These are phyloP conservation scores for Tetanocera ferruginea DNA, from an alignment of 2,888 invertebrate genomes.

Conservation along the genomic window DNA sequence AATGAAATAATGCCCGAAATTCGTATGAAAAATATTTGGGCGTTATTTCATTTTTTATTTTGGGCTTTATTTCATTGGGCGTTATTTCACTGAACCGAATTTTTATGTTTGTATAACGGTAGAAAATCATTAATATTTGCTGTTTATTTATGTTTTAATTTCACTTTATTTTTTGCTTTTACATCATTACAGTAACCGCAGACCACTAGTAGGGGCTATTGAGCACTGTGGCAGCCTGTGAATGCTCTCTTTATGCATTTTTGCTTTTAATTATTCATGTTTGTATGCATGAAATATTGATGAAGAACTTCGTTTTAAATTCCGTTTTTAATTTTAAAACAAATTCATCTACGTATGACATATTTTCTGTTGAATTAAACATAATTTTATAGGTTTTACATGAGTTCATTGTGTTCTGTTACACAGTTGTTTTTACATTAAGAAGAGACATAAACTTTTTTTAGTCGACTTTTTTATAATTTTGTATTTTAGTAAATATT, in stretches of 20 bases:
- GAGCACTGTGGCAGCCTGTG: neutral
- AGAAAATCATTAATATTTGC: neutral
- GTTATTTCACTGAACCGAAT: too few species aligned
- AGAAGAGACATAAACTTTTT: too few species aligned
- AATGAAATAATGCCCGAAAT: too few species aligned
- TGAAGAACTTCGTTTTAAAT: constrained; percentile 24
- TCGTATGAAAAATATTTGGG: too few species aligned
- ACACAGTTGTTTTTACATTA: too few species aligned
- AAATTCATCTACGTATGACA: neutral
- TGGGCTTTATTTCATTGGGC: too few species aligned
- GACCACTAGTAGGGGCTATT: neutral
- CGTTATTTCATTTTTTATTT: too few species aligned
- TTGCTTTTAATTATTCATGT: constrained; percentile 9
- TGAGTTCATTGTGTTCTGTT: too few species aligned
- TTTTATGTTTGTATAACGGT: too few species aligned
- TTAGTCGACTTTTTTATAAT: too few species aligned
- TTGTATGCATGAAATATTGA: constrained; percentile 33
- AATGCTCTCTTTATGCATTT: neutral
- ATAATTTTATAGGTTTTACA: neutral
- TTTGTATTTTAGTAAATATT: too few species aligned
- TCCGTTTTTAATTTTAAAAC: neutral
- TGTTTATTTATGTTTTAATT: neutral
- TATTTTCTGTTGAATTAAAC: neutral
- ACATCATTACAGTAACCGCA: neutral
- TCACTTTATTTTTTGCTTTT: neutral